phyloP scores from a whole-genome alignment of 2,888 invertebrate genomes.

The Oxyteleia sp. region DNA sequence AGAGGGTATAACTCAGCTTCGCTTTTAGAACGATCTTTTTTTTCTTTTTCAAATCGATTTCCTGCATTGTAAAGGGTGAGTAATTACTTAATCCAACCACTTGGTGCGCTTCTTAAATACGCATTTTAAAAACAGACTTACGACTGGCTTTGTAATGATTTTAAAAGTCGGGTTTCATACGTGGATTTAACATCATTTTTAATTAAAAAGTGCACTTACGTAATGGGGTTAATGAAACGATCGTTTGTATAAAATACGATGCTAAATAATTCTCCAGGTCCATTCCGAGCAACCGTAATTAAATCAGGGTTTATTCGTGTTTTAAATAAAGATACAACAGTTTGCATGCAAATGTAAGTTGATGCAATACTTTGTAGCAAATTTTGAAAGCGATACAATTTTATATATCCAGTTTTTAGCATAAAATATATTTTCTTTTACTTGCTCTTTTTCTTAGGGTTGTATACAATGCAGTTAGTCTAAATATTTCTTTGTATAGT shows the following conservation, averaged over 20 bases:
- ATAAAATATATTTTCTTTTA: too few relatives aligned
- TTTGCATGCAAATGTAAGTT: too few relatives aligned
- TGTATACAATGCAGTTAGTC: too few relatives aligned
- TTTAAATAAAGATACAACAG: too few relatives aligned
- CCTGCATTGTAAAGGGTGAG: constrained; percentile 46
- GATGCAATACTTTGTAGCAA: too few relatives aligned
- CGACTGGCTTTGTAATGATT: constrained; percentile 38
- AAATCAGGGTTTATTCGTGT: too few relatives aligned
- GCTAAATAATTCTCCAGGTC: not conserved
- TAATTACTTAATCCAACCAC: constrained; percentile 65
- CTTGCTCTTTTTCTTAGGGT: too few relatives aligned
- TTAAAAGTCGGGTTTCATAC: constrained; percentile 44
- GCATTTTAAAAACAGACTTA: constrained; percentile 49
- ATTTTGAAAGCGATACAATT: too few relatives aligned
- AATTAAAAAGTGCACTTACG: constrained; percentile 11
- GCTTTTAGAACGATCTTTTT: constrained; percentile 34
- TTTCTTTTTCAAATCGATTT: constrained; percentile 49
- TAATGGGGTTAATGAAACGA: constrained; percentile 13
- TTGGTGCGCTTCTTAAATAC: constrained; percentile 67
- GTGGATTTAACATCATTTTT: constrained; percentile 22
- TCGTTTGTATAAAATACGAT: not conserved
- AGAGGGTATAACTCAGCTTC: constrained; percentile 16
- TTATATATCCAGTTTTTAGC: too few relatives aligned
- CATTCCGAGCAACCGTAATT: too few relatives aligned
- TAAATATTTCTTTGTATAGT: too few relatives aligned